Evolutionary conservation across 2,888 invertebrate genomes (phyloP).

Genomic region (Epiblema foenella): DNA sequence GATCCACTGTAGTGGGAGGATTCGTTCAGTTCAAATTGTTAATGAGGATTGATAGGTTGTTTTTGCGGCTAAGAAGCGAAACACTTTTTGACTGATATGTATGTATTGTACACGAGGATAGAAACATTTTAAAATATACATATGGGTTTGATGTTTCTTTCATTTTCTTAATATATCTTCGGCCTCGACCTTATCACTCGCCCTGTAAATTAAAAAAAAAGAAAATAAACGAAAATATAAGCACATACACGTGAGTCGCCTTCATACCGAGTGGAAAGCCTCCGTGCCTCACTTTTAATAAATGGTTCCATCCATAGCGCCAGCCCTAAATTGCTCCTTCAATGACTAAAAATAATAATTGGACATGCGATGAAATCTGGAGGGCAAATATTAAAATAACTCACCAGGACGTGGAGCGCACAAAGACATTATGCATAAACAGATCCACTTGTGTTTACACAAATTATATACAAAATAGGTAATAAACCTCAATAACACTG

Average conservation of each 20-base stretch:
- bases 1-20: not conserved
- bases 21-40: not conserved
- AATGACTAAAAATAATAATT: slow-evolving; percentile 57
- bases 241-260: too few relatives aligned
- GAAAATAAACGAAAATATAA: too few relatives aligned
- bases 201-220: too few relatives aligned
- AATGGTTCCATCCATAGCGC: slow-evolving; percentile 38
- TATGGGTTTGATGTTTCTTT: too few relatives aligned
- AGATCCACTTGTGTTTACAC: slow-evolving; percentile 53
- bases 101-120: too few relatives aligned
- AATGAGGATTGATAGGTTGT: too few relatives aligned
- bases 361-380: slow-evolving; percentile 60
- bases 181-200: too few relatives aligned
- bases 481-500: slow-evolving; percentile 48
- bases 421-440: slow-evolving; percentile 67
- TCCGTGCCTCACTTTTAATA: slow-evolving; percentile 20
- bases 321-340: slow-evolving; percentile 52
- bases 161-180: too few relatives aligned
- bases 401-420: slow-evolving; percentile 61
- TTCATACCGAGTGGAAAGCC: too few relatives aligned
- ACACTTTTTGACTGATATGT: too few relatives aligned
- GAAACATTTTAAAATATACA: too few relatives aligned
- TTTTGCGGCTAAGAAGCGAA: too few relatives aligned
- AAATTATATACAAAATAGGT: slow-evolving; percentile 47
- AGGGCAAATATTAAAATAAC: slow-evolving; percentile 66